A percentile compares a stretch with the other conserved stretches of the same genome.
phyloP scores from a whole-genome alignment of 2,113 vertebrate species.

The Motacilla tschutschensis region DNA sequence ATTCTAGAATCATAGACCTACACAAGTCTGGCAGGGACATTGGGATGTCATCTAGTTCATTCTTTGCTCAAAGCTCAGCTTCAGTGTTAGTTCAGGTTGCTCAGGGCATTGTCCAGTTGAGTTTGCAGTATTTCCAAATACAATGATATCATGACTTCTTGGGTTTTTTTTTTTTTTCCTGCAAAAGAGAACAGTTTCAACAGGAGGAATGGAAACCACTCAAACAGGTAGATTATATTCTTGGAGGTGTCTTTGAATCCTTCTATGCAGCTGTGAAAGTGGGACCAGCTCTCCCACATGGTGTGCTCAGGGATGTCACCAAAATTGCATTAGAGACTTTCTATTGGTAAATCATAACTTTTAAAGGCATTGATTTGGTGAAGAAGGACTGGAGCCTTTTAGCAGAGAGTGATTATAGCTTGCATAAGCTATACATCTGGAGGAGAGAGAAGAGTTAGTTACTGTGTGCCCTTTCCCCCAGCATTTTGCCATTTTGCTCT shows the following conservation, averaged over 20 bases:
- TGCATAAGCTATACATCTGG: neutral
- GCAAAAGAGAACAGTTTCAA: neutral
- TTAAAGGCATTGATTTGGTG: neutral
- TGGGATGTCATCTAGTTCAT: neutral
- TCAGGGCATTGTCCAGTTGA: neutral
- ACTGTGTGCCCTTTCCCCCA: neutral
- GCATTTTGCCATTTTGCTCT: rapidly evolving
- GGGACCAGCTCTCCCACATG: neutral
- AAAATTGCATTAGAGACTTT: neutral
- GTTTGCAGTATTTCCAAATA: neutral
- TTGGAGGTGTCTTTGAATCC: neutral
- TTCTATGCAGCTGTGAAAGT: neutral
- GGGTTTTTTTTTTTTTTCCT: rapidly evolving
- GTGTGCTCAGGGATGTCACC: neutral
- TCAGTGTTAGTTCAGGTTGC: neutral
- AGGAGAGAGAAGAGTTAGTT: neutral
- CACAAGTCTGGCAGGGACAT: neutral
- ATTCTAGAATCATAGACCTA: neutral
- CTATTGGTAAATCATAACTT: neutral
- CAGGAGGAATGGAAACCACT: neutral
- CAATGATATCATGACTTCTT: rapidly evolving
- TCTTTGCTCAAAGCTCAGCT: neutral
- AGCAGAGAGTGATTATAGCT: neutral
- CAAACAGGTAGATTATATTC: neutral
- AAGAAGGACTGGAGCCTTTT: neutral